A percentile compares a stretch with the other conserved stretches of the same genome.
These are phyloP conservation scores for Papilio polytes DNA, from an alignment of 1,140 invertebrate species.

Conservation along the genomic window DNA sequence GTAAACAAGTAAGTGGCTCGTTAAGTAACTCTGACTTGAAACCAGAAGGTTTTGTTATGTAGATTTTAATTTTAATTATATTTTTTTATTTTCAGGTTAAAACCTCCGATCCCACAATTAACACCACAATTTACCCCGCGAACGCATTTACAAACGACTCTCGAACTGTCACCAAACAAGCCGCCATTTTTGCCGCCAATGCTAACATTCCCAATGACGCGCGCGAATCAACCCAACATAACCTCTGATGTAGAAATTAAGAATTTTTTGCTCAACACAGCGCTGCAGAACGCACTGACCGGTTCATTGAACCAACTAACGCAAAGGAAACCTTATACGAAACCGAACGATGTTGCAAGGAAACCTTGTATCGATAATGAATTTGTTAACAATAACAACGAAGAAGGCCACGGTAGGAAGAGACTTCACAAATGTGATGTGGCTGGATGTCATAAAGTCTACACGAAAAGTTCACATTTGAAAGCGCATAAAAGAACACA, in stretches of 20 bases:
- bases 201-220: conserved; percentile 53
- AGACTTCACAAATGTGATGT: conserved; percentile 97
- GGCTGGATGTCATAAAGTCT: conserved; percentile 97
- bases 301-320: conserved; percentile 58
- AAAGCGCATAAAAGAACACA: conserved; percentile 98
- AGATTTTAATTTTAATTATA: background rate
- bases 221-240: conserved; percentile 45
- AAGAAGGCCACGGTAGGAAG: conserved; percentile 46
- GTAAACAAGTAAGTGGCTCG: conserved; percentile 50
- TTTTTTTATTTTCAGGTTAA: conserved; percentile 53
- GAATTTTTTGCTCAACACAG: conserved; percentile 68
- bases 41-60: background rate
- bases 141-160: conserved; percentile 41
- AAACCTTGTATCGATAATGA: conserved; percentile 42
- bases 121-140: conserved; percentile 39
- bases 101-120: conserved; percentile 48
- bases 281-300: conserved; percentile 64
- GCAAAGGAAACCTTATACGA: conserved; percentile 46
- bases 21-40: background rate
- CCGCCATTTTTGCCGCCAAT: conserved; percentile 53
- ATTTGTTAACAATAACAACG: conserved; percentile 49
- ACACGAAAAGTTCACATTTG: conserved; percentile 98
- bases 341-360: conserved; percentile 36
- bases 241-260: conserved; percentile 61
- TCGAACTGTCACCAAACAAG: conserved; percentile 51